Percentiles rank a stretch among this genome's conserved stretches.
Evolutionary conservation across 2,113 vertebrate species (phyloP).

Genomic region (Cricetomys ansorgei): DNA sequence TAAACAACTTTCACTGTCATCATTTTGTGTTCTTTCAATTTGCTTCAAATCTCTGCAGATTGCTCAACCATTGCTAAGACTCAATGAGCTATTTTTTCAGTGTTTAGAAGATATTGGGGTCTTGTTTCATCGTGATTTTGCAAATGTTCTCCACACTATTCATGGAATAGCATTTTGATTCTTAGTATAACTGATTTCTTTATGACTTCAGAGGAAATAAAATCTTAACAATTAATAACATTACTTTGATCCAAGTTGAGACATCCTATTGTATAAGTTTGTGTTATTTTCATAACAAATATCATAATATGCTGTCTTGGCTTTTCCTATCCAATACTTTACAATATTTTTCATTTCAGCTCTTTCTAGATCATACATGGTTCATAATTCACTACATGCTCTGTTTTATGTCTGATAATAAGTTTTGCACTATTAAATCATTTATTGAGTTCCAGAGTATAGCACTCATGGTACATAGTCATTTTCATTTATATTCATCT

Average conservation of each 20-base stretch:
- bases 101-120: background rate
- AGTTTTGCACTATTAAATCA: background rate
- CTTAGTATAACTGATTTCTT: background rate
- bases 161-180: background rate
- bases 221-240: background rate
- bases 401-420: background rate
- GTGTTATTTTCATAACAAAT: background rate
- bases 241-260: background rate
- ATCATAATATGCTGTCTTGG: background rate
- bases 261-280: background rate
- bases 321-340: background rate
- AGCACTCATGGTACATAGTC: background rate
- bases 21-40: background rate
- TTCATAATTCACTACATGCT: background rate
- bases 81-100: background rate
- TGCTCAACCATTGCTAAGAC: background rate
- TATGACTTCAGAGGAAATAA: constrained; percentile 2
- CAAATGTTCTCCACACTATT: background rate
- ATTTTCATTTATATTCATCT: background rate
- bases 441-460: background rate
- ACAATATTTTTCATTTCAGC: background rate
- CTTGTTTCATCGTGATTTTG: background rate
- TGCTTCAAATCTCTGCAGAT: background rate
- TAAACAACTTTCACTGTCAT: no score
- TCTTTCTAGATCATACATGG: background rate